Evolutionary conservation across 1,140 invertebrate genomes (phyloP), one percentile per base, ranked within the genome.

Genomic region (Anoplolepis gracilipes): DNA sequence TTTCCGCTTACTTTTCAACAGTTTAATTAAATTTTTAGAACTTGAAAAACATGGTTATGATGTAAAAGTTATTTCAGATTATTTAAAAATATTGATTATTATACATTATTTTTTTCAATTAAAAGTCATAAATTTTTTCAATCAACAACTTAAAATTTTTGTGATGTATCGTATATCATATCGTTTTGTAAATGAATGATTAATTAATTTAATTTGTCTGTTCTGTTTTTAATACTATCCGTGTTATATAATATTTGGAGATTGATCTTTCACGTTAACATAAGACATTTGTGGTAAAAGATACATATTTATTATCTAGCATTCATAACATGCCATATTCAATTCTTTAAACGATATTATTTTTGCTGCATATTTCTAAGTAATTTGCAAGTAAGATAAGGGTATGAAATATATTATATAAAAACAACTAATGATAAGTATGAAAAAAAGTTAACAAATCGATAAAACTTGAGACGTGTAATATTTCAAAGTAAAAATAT

Each of bases 91-190:
- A 42, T 28, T 39, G 16, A 42, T 42, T 16, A 61, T 49, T 16
- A 49, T 49, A 30, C 11, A 57, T 22, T 16, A 0, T 55, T 36
- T 75, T 4, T 42, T 25, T 2, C 16, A 19, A 39, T 28, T 36
- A 13, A 16, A 49, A 16, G 16, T 49, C 19, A 49, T 49, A 49
- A 49, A 3, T 30, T 28, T 6, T 4, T 36, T 76, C 36, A 19
- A 61, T 7, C 22, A 62, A 62, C 25, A 25, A 64, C 1, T 62
- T 76, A 39, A 8, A 77, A 75, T 7, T 57, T 57, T 75, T 19
- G 8, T n/a, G 4, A 36, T 11, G 13, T 46, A 22, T 19, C 19
- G 6, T 64, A 64, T 11, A 1, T n/a, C 25, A 30, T 46, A 5
- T n/a, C 7, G 11, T 4, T 49, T 22, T 13, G 2, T n/a, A 30